phyloP scores from a whole-genome alignment of 2,888 invertebrate genomes.

The Pheosia gnoma region DNA sequence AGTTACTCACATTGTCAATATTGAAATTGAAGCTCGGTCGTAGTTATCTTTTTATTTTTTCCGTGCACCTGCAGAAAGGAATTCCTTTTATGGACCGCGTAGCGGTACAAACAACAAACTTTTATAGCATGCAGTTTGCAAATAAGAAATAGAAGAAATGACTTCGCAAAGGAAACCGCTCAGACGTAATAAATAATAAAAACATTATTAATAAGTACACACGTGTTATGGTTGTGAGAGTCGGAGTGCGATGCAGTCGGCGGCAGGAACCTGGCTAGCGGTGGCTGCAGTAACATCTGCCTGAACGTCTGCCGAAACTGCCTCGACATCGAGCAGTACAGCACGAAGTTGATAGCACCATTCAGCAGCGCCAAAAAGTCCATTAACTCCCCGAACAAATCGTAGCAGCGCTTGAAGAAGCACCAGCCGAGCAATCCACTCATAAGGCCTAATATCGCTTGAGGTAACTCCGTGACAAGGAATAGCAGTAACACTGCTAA shows the following conservation, averaged over 20 bases:
- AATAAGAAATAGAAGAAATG: conserved; percentile 19
- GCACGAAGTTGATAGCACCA: conserved; percentile 96
- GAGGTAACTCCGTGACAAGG: conserved; percentile 94
- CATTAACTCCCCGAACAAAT: conserved; percentile 92
- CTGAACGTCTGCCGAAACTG: conserved; percentile 94
- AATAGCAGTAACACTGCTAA: conserved; percentile 94
- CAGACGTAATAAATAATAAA: conserved; percentile 3
- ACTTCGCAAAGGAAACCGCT: conserved; percentile 17
- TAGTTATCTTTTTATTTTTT: conserved; percentile 76
- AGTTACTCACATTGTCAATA: conserved; percentile 60
- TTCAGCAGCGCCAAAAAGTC: conserved; percentile 95
- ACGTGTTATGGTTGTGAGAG: conserved; percentile 86
- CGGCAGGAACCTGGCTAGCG: conserved; percentile 84
- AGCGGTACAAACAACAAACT: conserved; percentile 33
- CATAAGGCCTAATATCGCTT: conserved; percentile 89
- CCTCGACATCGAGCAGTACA: conserved; percentile 97
- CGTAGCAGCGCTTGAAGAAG: conserved; percentile 92
- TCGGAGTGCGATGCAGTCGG: conserved; percentile 85
- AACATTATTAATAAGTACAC: neutral
- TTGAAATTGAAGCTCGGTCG: conserved; percentile 51
- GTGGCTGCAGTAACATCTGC: conserved; percentile 87
- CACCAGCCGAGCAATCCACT: conserved; percentile 87
- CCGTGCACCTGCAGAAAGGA: conserved; percentile 71
- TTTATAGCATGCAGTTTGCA: conserved; percentile 11
- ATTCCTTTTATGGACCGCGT: conserved; percentile 46